phyloP scores from a whole-genome alignment of 2,113 vertebrate species.

The Sinocyclocheilus grahami region DNA sequence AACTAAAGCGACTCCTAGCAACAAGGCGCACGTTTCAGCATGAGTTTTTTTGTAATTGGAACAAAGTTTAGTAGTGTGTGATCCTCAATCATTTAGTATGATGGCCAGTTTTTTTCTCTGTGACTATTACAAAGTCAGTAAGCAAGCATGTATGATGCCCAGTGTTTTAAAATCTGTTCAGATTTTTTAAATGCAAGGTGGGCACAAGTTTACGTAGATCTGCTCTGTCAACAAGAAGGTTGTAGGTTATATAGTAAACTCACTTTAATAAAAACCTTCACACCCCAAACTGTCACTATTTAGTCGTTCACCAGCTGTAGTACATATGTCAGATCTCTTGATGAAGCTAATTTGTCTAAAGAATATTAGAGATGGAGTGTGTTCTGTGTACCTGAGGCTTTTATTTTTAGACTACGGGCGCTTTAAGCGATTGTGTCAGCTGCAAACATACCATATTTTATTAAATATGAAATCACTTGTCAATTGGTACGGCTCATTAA shows the following conservation, averaged over 20 bases:
- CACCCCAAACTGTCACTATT: background rate
- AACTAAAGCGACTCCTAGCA: too few relatives aligned
- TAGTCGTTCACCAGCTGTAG: background rate
- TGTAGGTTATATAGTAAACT: background rate
- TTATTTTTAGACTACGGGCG: conserved; percentile 13
- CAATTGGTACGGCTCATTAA: conserved; percentile 39
- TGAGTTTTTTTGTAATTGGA: too few relatives aligned
- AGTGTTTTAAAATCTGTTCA: too few relatives aligned
- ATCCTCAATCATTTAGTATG: too few relatives aligned
- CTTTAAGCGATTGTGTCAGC: background rate
- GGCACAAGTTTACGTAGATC: background rate
- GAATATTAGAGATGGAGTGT: background rate
- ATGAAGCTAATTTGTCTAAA: conserved; percentile 11
- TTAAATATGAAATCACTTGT: conserved; percentile 36
- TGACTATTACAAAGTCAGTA: background rate
- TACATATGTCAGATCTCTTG: conserved; percentile 19
- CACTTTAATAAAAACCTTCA: background rate
- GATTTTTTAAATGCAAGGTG: background rate
- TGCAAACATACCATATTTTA: background rate
- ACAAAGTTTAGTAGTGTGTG: too few relatives aligned
- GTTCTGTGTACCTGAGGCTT: background rate
- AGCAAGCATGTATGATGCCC: background rate
- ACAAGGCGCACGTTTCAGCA: too few relatives aligned
- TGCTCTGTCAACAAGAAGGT: background rate
- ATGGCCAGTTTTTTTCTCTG: too few relatives aligned